Percentiles rank a stretch among this genome's conserved stretches.
Evolutionary conservation across 1,140 invertebrate species (phyloP).

Genomic region (Dufourea novaeangliae): DNA sequence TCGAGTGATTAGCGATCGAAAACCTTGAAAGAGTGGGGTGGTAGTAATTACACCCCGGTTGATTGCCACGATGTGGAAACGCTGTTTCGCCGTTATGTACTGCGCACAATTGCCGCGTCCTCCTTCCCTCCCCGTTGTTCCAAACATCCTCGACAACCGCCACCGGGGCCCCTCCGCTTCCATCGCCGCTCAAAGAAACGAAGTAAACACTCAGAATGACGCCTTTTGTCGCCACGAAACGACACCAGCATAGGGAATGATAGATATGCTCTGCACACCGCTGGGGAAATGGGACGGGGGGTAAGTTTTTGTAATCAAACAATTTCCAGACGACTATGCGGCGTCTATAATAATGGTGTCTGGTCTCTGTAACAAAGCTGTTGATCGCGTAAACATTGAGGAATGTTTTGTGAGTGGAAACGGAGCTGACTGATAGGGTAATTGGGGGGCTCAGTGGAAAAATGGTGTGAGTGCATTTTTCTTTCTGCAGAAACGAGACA

Average conservation of each 20-base stretch:
- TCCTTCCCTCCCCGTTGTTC: constrained; percentile 23
- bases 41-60: constrained; percentile 60
- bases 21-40: constrained; percentile 2
- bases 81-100: constrained; percentile 56
- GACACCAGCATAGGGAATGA: constrained; percentile 15
- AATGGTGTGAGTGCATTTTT: too few relatives aligned
- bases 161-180: constrained; percentile 22
- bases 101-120: constrained; percentile 47
- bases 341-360: background rate
- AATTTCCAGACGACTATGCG: background rate
- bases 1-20: constrained; percentile 57
- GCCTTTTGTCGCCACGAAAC: constrained; percentile 26
- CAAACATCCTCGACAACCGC: constrained; percentile 3
- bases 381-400: too few relatives aligned
- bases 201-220: constrained; percentile 42
- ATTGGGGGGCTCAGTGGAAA: too few relatives aligned
- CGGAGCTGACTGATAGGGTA: background rate
- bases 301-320: constrained; percentile 63
- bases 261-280: background rate
- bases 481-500: background rate
- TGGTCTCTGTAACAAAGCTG: background rate
- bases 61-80: constrained; percentile 62
- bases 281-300: too few relatives aligned
- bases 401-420: background rate
- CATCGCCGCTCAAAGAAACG: constrained; percentile 37